Evolutionary conservation across 2,113 vertebrate genomes (phyloP), one percentile per base, ranked within the genome.

Genomic region (Dipodomys merriami): DNA sequence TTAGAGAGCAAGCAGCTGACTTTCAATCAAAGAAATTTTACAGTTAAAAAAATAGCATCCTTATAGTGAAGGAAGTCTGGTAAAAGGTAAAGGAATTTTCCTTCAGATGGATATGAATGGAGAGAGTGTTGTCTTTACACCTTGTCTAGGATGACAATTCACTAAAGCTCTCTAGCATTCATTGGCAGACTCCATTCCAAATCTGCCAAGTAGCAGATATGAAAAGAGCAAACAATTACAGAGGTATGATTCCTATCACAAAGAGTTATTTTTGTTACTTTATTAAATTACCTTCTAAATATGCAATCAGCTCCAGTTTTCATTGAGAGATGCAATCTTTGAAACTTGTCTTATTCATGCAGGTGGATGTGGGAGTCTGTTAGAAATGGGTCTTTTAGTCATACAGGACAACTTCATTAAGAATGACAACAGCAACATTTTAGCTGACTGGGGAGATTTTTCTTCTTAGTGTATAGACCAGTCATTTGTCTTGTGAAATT

Each of bases 381-480:
- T 86, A 83, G 71, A 73, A 11, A n/a, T 79, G 23, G 5, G 11
- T 78, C 46, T 65, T 91, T 92, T 80, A 33, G 27, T 95, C 11
- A 81, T 81, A 62, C 5, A n/a, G 13, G 15, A 93, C 44, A 86
- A 74, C 80, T 92, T 93, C 78, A 95, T 96, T 96, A 94, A 93
- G 93, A 84, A 80, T 95, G 94, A 95, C 90, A 95, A 95, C 33
- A 88, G 65, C 33, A 91, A 30, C 69, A 84, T 95, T 97, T 96
- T 95, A 95, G 95, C 89, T 95, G 91, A 96, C 91, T 95, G 39
- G 6, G 79, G 39, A 91, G 39, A 95, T 94, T 96, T 95, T 96
- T 95, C 88, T 91, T 95, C 94, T 95, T 92, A 74, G 67, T 78
- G 84, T 93, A 95, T 30, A 95, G 93, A 89, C 95, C 90, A 95